Evolutionary conservation across 2,797 vertebrate genomes (phyloP), one percentile per base, ranked within the genome.

Genomic region (Lepidocolaptes lacrymiger): DNA sequence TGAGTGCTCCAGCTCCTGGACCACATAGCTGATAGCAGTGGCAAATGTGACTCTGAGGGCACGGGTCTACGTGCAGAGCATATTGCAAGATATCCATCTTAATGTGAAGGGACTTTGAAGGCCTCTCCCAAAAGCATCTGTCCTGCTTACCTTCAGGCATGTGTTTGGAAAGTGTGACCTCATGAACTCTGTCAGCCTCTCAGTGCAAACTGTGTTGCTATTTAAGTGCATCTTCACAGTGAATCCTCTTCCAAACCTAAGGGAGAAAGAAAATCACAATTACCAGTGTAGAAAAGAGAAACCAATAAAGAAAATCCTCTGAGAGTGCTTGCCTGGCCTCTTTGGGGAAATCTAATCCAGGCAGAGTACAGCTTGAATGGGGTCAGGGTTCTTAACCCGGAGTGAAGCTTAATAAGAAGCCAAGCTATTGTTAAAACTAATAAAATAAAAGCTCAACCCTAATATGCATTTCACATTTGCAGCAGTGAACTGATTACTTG

Each of bases 181-280:
- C 99, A 99, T 99, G 98, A 99, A 99, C 64, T 92, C 92, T 30
- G 98, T 99, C 97, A 99, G 98, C 37, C 71, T 94, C 68, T 99
- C 98, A 43, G 98, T 97, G 83, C 97, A 97, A 78, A 97, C 98
- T 66, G 97, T 97, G 88, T 97, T 97, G 93, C 97, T 97, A 23
- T 98, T 98, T 97, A 99, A 98, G 96, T 99, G 99, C 98, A 99
- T 99, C 97, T 99, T 99, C 97, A 99, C 99, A 28, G 99, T 99
- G 97, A 99, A 99, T 83, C 99, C 99, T 68, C 98, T 99, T 96
- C 99, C 99, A 93, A 99, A 99, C 97, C 99, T 99, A 69, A 32
- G 19, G 62, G 46, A 1, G 34, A 91, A 88, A 94, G 69, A 79
- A 93, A 96, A 93, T 83, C 73, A 52, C 51, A 90, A 91, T 94